These are phyloP conservation scores for Megaceryle maxima DNA, from an alignment of 2,113 vertebrate genomes.

Conservation along the genomic window DNA sequence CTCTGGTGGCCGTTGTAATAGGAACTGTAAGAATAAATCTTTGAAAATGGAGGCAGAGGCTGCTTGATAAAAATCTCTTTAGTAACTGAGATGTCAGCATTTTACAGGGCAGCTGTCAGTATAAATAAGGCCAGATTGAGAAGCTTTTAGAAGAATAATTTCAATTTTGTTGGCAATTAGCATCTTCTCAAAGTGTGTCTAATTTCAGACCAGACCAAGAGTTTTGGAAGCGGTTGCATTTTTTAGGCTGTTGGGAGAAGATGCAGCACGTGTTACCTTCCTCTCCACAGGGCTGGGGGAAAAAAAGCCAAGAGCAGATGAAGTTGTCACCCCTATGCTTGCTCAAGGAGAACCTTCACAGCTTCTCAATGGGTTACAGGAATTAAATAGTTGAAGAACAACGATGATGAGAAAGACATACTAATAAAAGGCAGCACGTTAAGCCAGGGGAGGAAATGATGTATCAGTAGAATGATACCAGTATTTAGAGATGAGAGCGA, in stretches of 20 bases:
- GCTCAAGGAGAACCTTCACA: neutral
- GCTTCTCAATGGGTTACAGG: neutral
- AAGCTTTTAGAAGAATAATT: neutral
- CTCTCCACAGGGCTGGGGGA: neutral
- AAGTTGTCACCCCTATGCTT: neutral
- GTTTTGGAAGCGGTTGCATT: neutral
- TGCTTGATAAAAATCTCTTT: neutral
- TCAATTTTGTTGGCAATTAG: neutral
- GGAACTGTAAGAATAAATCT: neutral
- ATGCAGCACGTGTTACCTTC: neutral
- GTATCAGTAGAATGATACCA: neutral
- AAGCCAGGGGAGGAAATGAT: neutral
- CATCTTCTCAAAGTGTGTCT: neutral
- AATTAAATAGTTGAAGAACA: neutral
- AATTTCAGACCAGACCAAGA: neutral
- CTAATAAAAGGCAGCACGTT: neutral
- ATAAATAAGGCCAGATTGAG: neutral
- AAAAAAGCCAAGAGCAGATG: neutral
- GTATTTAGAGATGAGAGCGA: neutral
- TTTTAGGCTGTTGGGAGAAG: neutral
- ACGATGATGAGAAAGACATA: neutral
- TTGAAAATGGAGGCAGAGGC: neutral
- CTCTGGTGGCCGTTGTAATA: constrained; percentile 60
- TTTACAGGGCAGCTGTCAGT: constrained; percentile 16
- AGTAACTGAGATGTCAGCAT: constrained; percentile 1